These are phyloP conservation scores for Eutolmus rufibarbis DNA, from an alignment of 2,888 invertebrate species.

Conservation along the genomic window DNA sequence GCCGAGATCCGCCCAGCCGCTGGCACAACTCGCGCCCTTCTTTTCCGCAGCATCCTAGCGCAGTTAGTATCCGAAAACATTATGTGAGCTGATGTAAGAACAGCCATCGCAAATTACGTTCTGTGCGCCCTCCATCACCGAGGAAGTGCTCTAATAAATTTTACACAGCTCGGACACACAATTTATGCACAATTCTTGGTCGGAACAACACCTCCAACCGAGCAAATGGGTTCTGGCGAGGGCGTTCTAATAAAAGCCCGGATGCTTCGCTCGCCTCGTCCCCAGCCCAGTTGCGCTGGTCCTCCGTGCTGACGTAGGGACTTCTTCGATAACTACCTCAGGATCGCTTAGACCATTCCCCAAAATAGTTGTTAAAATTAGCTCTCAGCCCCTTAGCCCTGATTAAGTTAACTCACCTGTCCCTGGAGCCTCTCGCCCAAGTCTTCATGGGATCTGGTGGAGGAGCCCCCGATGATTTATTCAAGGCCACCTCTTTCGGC, in stretches of 20 bases:
- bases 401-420: conserved; percentile 28
- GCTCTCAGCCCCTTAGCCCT: conserved; percentile 5
- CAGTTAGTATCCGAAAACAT: not conserved
- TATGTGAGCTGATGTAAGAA: conserved; percentile 19
- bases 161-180: not conserved
- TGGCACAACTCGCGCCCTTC: not conserved
- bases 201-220: not conserved
- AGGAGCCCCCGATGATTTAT: conserved; percentile 23
- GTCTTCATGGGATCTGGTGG: not conserved
- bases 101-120: not conserved
- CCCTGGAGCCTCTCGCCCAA: not conserved
- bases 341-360: not conserved
- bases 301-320: not conserved
- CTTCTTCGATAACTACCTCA: conserved; percentile 19
- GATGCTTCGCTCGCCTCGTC: not conserved
- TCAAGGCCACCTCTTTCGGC: conserved; percentile 13
- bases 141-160: conserved; percentile 19
- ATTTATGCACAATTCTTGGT: not conserved
- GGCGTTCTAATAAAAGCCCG: not conserved
- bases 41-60: not conserved
- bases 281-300: not conserved
- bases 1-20: not conserved
- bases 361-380: conserved; percentile 25
- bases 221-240: not conserved
- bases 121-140: not conserved